Conservation (phyloP, 2,797 vertebrate genomes). For the Acomys russatus region DNA sequence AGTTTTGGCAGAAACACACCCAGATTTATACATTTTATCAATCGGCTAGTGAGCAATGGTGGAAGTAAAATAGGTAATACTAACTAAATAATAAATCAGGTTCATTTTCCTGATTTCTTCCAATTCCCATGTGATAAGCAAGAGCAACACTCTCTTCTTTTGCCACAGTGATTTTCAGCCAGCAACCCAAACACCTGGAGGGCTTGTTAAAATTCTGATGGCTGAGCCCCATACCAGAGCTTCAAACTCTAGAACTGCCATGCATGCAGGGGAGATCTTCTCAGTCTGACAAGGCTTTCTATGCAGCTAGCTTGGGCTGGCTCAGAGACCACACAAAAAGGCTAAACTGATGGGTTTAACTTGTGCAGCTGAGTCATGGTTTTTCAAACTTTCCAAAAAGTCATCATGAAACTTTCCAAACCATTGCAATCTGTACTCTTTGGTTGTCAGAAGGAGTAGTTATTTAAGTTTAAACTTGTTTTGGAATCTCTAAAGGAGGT, state of each 20-base stretch:
- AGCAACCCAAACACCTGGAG: not conserved
- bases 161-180: not conserved
- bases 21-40: not conserved
- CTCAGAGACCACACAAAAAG: not conserved
- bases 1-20: not conserved
- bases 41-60: not conserved
- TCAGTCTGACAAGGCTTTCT: not conserved
- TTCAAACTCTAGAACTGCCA: not conserved
- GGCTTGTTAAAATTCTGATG: not conserved
- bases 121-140: not conserved
- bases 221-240: not conserved
- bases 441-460: not conserved
- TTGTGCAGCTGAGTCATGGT: not conserved
- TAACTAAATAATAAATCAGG: not conserved
- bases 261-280: not conserved
- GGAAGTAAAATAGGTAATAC: not conserved
- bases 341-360: not conserved
- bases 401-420: not conserved
- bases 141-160: not conserved
- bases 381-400: constrained; percentile 6
- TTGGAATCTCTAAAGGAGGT: not conserved
- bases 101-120: not conserved
- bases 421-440: not conserved
- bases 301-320: not conserved
- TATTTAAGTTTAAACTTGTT: not conserved